These are phyloP conservation scores for Drosophila triauraria DNA, from an alignment of 1,140 invertebrate genomes.

Conservation along the genomic window DNA sequence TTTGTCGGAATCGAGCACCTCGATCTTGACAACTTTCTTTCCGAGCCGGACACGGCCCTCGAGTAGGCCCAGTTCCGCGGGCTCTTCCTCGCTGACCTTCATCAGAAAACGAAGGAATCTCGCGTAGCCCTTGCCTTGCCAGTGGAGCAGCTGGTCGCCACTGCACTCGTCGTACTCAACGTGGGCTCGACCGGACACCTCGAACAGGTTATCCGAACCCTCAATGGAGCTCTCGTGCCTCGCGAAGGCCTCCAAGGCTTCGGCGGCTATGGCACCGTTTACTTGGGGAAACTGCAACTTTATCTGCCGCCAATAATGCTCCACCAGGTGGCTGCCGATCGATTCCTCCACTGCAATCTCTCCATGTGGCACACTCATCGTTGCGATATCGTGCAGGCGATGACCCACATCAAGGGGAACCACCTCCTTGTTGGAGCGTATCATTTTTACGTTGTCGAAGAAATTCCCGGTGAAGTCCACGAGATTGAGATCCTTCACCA, in stretches of 20 bases:
- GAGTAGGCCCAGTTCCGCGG: constrained; percentile 45
- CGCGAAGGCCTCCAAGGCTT: constrained; percentile 86
- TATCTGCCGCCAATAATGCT: constrained; percentile 33
- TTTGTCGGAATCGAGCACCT: constrained; percentile 60
- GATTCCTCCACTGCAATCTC: constrained; percentile 32
- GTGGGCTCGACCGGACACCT: constrained; percentile 76
- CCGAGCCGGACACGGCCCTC: constrained; percentile 62
- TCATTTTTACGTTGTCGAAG: constrained; percentile 59
- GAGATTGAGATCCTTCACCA: constrained; percentile 87
- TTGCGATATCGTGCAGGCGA: constrained; percentile 40
- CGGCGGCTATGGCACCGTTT: constrained; percentile 59
- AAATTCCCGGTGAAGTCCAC: constrained; percentile 71
- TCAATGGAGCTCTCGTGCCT: constrained; percentile 86
- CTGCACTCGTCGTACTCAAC: constrained; percentile 86
- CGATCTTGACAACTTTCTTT: constrained; percentile 85
- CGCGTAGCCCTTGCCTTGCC: constrained; percentile 86
- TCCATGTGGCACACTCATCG: constrained; percentile 10
- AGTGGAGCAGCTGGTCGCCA: constrained; percentile 87
- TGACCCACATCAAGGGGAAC: constrained; percentile 54
- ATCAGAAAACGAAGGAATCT: constrained; percentile 86
- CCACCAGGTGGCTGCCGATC: constrained; percentile 81
- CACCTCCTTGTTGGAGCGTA: constrained; percentile 73
- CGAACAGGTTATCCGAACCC: constrained; percentile 86
- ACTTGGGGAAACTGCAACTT: constrained; percentile 2
- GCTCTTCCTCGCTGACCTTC: constrained; percentile 85